A percentile compares a stretch with the other conserved stretches of the same genome.
Conservation (phyloP, 2,888 invertebrate species). For the Exocentrus adspersus region DNA sequence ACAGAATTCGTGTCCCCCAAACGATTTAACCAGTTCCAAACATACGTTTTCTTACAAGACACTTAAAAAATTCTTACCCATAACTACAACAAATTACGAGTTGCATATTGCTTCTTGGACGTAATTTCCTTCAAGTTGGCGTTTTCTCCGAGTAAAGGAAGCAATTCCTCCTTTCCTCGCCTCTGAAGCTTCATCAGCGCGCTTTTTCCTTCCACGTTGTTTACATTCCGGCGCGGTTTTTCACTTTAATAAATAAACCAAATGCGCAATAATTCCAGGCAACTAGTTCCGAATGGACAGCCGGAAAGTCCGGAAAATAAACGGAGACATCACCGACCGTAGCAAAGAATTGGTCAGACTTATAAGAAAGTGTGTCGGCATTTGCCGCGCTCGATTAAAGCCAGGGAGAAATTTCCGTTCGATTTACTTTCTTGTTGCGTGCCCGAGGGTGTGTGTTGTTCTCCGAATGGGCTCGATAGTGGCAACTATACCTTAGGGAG, state of each 20-base stretch:
- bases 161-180: too few relatives aligned
- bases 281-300: constrained; percentile 41
- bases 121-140: too few relatives aligned
- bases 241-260: constrained; percentile 37
- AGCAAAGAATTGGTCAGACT: constrained; percentile 36
- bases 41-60: too few relatives aligned
- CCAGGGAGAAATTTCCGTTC: constrained; percentile 59
- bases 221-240: constrained; percentile 19
- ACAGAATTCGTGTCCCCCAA: background rate
- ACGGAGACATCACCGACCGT: constrained; percentile 12
- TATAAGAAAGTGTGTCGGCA: constrained; percentile 52
- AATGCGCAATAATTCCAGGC: constrained; percentile 42
- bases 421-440: constrained; percentile 61
- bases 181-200: too few relatives aligned
- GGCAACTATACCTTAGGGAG: constrained; percentile 9
- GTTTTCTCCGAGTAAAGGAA: too few relatives aligned
- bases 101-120: too few relatives aligned
- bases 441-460: constrained; percentile 40
- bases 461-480: background rate
- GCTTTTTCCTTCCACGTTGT: background rate
- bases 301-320: constrained; percentile 31
- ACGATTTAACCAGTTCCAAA: background rate
- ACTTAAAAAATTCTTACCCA: too few relatives aligned
- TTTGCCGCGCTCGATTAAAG: constrained; percentile 58
- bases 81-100: too few relatives aligned